phyloP scores from a whole-genome alignment of 2,888 invertebrate species.

The Drosophila mulleri region DNA sequence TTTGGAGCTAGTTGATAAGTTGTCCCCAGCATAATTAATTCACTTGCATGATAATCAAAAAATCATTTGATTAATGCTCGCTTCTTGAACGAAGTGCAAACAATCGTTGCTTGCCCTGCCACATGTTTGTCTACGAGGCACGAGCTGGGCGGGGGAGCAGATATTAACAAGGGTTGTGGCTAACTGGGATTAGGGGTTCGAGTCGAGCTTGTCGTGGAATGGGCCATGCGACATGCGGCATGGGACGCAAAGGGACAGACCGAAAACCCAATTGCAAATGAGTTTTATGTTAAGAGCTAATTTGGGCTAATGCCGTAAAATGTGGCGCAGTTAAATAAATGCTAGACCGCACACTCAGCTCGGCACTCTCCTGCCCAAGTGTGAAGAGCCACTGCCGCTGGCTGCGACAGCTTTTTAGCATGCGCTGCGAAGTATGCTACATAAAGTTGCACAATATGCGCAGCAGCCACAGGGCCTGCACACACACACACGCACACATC shows the following conservation, averaged over 20 bases:
- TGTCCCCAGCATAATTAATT: slow-evolving; percentile 67
- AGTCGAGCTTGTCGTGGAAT: slow-evolving; percentile 21
- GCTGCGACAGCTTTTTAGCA: slow-evolving; percentile 60
- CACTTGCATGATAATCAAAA: slow-evolving; percentile 79
- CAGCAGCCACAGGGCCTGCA: slow-evolving; percentile 51
- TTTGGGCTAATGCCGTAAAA: slow-evolving; percentile 77
- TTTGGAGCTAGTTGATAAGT: slow-evolving; percentile 26
- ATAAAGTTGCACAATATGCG: slow-evolving; percentile 72
- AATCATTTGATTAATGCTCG: slow-evolving; percentile 74
- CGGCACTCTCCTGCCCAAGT: slow-evolving; percentile 1
- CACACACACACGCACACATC: not conserved
- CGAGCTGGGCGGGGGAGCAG: not conserved
- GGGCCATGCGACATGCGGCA: not conserved
- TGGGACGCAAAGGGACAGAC: slow-evolving; percentile 4
- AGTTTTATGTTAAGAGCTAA: slow-evolving; percentile 78
- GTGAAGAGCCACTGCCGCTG: slow-evolving; percentile 25
- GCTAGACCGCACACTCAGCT: slow-evolving; percentile 6
- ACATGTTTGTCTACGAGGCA: slow-evolving; percentile 27
- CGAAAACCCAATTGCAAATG: slow-evolving; percentile 60
- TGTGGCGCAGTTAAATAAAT: slow-evolving; percentile 75
- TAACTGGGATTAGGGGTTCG: slow-evolving; percentile 21
- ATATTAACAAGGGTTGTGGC: slow-evolving; percentile 42
- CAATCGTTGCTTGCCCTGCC: slow-evolving; percentile 40
- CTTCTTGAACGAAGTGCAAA: slow-evolving; percentile 45
- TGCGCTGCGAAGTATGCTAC: slow-evolving; percentile 69